Evolutionary conservation across 92 coral and sea anemone species (phyloP).

Genomic region (Montipora capitata): DNA sequence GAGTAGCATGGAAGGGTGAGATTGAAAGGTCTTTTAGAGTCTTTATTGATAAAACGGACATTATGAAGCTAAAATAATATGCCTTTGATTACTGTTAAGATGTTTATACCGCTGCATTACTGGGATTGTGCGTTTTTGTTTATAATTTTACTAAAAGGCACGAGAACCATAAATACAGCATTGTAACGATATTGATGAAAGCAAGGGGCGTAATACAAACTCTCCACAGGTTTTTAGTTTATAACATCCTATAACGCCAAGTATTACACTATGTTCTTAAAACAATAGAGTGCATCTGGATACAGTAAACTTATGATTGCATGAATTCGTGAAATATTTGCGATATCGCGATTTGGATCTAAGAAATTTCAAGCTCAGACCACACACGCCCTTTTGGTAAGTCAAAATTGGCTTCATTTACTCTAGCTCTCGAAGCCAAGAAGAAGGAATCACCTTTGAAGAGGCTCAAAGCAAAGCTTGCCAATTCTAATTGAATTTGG

Average conservation of each 20-base stretch:
- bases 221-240: slow-evolving; percentile 16
- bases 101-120: not conserved
- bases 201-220: slow-evolving; percentile 4
- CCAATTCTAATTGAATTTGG: not conserved
- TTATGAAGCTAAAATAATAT: not conserved
- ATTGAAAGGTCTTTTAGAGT: slow-evolving; percentile 31
- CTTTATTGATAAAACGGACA: not conserved
- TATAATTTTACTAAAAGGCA: not conserved
- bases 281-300: slow-evolving; percentile 11
- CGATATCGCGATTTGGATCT: slow-evolving; percentile 42
- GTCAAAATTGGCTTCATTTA: slow-evolving; percentile 26
- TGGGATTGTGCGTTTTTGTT: slow-evolving; percentile 4
- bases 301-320: slow-evolving; percentile 16
- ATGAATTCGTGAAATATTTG: slow-evolving; percentile 44
- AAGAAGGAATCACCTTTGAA: not conserved
- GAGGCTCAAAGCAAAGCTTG: not conserved
- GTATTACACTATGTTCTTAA: not conserved
- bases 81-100: not conserved
- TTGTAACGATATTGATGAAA: slow-evolving; percentile 42
- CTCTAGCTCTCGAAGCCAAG: slow-evolving; percentile 8
- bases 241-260: not conserved
- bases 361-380: slow-evolving; percentile 42
- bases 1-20: slow-evolving; percentile 50
- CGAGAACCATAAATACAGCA: slow-evolving; percentile 27
- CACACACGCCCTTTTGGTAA: slow-evolving; percentile 43